Evolutionary conservation across 2,797 vertebrate genomes (phyloP).

Genomic region (Dryobates pubescens): DNA sequence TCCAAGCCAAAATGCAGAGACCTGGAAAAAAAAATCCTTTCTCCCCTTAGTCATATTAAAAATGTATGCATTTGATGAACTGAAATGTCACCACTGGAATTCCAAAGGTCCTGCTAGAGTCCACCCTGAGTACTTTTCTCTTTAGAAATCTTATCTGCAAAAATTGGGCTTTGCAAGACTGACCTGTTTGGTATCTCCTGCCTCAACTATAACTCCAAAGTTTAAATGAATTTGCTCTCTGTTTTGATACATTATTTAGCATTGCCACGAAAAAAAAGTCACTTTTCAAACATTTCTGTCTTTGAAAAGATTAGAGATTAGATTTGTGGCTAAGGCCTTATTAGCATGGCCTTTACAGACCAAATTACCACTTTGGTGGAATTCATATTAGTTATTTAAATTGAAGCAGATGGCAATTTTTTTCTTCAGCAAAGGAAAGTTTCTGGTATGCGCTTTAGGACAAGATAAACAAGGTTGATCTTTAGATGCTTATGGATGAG

Average conservation of each 20-base stretch:
- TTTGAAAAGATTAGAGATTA: neutral
- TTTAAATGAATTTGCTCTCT: neutral
- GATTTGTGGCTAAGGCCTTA: neutral
- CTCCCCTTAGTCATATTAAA: neutral
- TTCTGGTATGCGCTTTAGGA: slow-evolving; percentile 3
- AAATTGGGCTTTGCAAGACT: neutral
- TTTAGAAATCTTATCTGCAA: neutral
- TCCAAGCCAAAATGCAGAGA: neutral
- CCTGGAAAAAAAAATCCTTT: neutral
- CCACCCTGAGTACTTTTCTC: neutral
- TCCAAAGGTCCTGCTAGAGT: neutral
- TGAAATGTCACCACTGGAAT: neutral
- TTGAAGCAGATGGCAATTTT: slow-evolving; percentile 9
- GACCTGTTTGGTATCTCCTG: neutral
- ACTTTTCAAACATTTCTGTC: neutral
- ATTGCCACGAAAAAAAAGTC: neutral
- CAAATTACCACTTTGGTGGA: neutral
- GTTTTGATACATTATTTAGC: neutral
- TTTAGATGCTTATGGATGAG: slow-evolving; percentile 34
- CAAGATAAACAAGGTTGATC: slow-evolving; percentile 7
- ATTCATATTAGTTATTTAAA: neutral
- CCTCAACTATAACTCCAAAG: neutral
- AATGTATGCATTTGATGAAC: neutral
- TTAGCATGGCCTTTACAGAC: neutral
- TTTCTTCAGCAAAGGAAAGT: neutral